Percentiles rank a stretch among this genome's conserved stretches.
Conservation (phyloP, 2,888 invertebrate species). For the Megastigmus dorsalis region DNA sequence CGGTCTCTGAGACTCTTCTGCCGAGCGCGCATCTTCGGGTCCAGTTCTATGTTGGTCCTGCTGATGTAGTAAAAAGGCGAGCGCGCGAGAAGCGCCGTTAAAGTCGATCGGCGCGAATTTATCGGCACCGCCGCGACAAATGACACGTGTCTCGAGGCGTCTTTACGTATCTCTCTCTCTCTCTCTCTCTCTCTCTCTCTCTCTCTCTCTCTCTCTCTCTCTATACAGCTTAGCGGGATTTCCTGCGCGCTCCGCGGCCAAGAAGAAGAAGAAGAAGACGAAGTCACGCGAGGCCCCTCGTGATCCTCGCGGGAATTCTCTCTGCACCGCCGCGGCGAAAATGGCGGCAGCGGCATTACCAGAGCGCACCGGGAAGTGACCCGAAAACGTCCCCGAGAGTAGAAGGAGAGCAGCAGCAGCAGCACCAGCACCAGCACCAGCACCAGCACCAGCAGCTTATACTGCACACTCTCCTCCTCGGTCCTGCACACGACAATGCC, state of each 20-base stretch:
- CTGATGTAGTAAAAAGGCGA: background rate
- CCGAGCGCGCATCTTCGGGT: slow-evolving; percentile 11
- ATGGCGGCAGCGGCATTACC: background rate
- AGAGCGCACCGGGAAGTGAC: slow-evolving; percentile 69
- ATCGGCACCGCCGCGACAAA: slow-evolving; percentile 46
- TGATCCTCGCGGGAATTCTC: slow-evolving; percentile 6
- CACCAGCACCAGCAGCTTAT: too few relatives aligned
- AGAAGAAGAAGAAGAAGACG: too few relatives aligned
- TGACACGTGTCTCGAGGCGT: slow-evolving; percentile 45
- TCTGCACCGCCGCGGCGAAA: background rate
- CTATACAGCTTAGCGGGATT: too few relatives aligned
- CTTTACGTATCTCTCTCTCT: too few relatives aligned
- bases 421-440: too few relatives aligned
- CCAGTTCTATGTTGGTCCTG: background rate
- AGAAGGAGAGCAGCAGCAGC: too few relatives aligned
- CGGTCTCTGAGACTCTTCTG: background rate
- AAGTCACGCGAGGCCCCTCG: background rate
- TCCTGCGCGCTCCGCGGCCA: too few relatives aligned
- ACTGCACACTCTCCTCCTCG: background rate
- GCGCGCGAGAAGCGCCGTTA: slow-evolving; percentile 29
- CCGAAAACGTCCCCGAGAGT: slow-evolving; percentile 68
- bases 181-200: too few relatives aligned
- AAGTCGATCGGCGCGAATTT: slow-evolving; percentile 50
- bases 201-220: too few relatives aligned
- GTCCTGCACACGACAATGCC: slow-evolving; percentile 64